phyloP scores from a whole-genome alignment of 2,888 invertebrate genomes.

The Macrophya alboannulata region DNA sequence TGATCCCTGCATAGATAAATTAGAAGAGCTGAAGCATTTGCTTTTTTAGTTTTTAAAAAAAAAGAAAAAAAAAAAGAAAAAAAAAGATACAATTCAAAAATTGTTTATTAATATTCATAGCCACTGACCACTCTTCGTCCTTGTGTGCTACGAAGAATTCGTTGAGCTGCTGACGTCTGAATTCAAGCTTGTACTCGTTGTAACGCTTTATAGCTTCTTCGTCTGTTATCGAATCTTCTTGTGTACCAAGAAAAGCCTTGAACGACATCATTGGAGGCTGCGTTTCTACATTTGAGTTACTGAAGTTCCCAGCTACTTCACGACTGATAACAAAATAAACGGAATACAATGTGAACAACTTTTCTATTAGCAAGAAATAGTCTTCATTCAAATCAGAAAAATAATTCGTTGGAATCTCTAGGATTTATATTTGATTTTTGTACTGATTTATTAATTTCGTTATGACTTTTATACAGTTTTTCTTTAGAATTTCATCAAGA shows the following conservation, averaged over 20 bases:
- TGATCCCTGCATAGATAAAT: background rate
- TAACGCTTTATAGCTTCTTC: conserved; percentile 98
- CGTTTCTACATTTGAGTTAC: conserved; percentile 83
- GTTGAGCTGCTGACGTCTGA: conserved; percentile 96
- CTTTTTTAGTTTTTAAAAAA: background rate
- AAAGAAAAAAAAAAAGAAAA: background rate
- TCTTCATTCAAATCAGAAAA: background rate
- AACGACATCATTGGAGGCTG: conserved; percentile 98
- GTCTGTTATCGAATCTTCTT: conserved; percentile 98
- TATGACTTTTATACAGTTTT: too few species aligned
- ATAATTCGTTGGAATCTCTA: too few species aligned
- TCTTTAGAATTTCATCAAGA: too few species aligned
- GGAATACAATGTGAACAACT: background rate
- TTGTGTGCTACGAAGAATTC: conserved; percentile 99
- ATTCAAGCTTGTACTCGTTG: conserved; percentile 99
- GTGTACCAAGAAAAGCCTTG: conserved; percentile 97
- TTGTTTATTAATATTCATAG: background rate
- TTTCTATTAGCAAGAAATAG: background rate
- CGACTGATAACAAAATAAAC: conserved; percentile 69
- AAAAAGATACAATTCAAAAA: conserved; percentile 11
- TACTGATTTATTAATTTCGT: background rate
- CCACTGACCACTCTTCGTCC: conserved; percentile 99
- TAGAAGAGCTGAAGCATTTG: background rate
- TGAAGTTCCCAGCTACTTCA: conserved; percentile 78
- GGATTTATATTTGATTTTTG: too few species aligned